Percentiles rank a stretch among this genome's conserved stretches.
These are phyloP conservation scores for Volucella inanis DNA, from an alignment of 2,888 invertebrate species.

Conservation along the genomic window DNA sequence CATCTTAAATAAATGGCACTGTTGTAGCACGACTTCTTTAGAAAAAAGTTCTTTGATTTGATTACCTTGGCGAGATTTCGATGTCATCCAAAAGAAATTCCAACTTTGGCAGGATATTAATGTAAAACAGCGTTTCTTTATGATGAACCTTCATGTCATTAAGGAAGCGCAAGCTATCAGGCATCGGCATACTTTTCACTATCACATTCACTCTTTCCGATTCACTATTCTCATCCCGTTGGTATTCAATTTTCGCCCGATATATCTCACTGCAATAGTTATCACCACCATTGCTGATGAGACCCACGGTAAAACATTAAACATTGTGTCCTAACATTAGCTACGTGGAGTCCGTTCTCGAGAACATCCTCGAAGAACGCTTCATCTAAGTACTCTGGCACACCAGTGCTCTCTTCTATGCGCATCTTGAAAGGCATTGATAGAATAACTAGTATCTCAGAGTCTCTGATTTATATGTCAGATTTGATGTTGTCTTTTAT, in stretches of 20 bases:
- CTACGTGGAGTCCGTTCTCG: conserved; percentile 77
- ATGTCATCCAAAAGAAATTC: conserved; percentile 80
- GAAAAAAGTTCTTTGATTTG: neutral
- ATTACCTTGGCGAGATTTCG: conserved; percentile 57
- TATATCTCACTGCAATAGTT: conserved; percentile 81
- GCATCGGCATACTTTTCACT: conserved; percentile 77
- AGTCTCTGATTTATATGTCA: neutral
- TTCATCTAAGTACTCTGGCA: conserved; percentile 76
- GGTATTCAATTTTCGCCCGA: conserved; percentile 77
- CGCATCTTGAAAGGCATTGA: conserved; percentile 30
- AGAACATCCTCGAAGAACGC: conserved; percentile 79
- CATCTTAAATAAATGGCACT: conserved; percentile 76
- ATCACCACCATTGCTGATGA: conserved; percentile 79
- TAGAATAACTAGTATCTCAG: neutral
- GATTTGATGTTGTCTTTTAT: neutral
- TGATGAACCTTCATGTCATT: conserved; percentile 82
- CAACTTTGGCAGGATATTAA: conserved; percentile 81
- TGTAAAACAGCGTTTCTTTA: conserved; percentile 82
- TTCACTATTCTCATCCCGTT: neutral
- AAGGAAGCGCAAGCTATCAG: conserved; percentile 77
- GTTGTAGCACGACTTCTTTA: neutral
- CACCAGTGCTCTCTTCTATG: conserved; percentile 17
- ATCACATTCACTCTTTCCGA: conserved; percentile 66
- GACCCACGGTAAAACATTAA: conserved; percentile 75
- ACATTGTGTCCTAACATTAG: conserved; percentile 72